These are phyloP conservation scores for Nibea albiflora DNA, from an alignment of 2,113 vertebrate species.

Conservation along the genomic window DNA sequence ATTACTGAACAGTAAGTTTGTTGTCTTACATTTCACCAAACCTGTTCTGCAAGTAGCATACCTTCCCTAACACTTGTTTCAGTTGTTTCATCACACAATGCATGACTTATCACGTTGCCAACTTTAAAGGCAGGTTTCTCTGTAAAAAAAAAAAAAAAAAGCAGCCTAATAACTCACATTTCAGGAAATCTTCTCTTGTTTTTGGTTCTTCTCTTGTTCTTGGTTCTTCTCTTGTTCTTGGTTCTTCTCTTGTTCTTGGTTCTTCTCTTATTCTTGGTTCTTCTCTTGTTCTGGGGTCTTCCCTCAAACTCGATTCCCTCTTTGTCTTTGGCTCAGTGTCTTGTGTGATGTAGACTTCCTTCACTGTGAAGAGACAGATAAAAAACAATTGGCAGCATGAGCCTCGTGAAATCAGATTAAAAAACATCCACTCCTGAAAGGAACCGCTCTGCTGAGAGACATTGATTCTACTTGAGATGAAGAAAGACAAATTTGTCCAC, in stretches of 20 bases:
- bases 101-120: background rate
- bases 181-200: conserved; percentile 77
- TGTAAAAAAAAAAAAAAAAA: background rate
- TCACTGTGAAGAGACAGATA: conserved; percentile 59
- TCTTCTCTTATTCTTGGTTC: conserved; percentile 67
- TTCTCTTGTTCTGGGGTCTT: conserved; percentile 68
- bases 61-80: conserved; percentile 41
- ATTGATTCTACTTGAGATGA: background rate
- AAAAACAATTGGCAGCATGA: background rate
- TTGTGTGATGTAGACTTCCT: conserved; percentile 77
- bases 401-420: background rate
- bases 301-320: conserved; percentile 54
- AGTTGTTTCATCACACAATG: conserved; percentile 9
- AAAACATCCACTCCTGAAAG: background rate
- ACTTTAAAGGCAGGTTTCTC: background rate
- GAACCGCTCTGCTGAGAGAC: background rate
- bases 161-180: conserved; percentile 69
- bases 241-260: conserved; percentile 64
- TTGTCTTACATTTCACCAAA: conserved; percentile 54
- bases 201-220: conserved; percentile 65
- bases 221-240: conserved; percentile 44
- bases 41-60: conserved; percentile 64
- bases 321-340: conserved; percentile 54
- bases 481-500: conserved; percentile 50
- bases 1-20: conserved; percentile 16